A percentile compares a stretch with the other conserved stretches of the same genome.
Conservation (phyloP, 2,113 vertebrate genomes). For the Manacus vitellinus region DNA sequence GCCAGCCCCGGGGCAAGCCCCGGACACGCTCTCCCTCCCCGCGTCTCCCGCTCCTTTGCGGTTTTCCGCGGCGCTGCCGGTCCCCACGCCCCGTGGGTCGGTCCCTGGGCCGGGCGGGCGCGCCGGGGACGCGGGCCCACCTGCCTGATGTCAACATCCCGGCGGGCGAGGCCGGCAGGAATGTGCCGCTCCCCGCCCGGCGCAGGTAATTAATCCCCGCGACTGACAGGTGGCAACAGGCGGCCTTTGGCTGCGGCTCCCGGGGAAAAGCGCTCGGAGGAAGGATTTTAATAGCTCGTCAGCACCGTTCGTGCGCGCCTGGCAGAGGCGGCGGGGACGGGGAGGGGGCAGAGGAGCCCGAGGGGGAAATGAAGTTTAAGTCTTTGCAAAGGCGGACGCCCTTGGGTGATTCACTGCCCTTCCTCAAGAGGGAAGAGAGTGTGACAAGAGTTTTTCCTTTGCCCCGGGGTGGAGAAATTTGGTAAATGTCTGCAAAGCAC, state of each 20-base stretch:
- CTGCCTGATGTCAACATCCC: slow-evolving; percentile 79
- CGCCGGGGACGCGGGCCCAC: slow-evolving; percentile 66
- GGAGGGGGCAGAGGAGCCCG: not conserved
- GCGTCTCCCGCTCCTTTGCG: not conserved
- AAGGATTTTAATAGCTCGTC: slow-evolving; percentile 63
- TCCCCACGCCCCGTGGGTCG: not conserved
- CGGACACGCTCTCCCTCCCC: not conserved
- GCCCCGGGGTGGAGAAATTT: not conserved
- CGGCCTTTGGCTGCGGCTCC: slow-evolving; percentile 75
- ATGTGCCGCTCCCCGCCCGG: slow-evolving; percentile 80
- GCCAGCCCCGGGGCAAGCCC: not conserved
- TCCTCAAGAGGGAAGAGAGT: not conserved
- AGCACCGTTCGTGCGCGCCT: slow-evolving; percentile 52
- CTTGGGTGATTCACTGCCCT: not conserved
- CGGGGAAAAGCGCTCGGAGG: slow-evolving; percentile 53
- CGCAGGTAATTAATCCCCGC: slow-evolving; percentile 83
- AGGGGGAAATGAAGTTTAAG: not conserved
- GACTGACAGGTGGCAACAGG: slow-evolving; percentile 87
- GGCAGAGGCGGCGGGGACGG: not conserved
- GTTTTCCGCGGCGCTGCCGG: not conserved
- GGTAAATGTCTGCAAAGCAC: not conserved
- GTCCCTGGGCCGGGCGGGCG: not conserved
- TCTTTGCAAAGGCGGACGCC: not conserved
- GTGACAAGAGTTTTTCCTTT: not conserved
- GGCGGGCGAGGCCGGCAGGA: slow-evolving; percentile 77